Evolutionary conservation across 1,140 invertebrate genomes (phyloP).

Genomic region (Cardiocondyla obscurior): DNA sequence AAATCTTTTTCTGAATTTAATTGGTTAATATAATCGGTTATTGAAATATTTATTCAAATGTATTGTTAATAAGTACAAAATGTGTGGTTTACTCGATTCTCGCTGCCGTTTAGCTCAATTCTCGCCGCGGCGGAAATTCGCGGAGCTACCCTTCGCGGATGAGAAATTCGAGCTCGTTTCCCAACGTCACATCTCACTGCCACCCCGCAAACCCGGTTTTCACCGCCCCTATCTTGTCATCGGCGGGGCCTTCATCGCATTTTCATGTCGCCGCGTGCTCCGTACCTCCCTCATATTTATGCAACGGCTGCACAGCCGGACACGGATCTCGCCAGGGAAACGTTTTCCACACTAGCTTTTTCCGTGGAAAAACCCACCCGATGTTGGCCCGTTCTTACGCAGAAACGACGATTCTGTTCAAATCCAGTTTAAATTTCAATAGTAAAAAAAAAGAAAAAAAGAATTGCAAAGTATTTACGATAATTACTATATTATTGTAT

Average conservation of each 20-base stretch:
- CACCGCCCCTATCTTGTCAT: conserved; percentile 58
- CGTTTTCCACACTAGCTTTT: conserved; percentile 65
- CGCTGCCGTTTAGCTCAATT: conserved; percentile 53
- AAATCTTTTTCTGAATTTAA: conserved; percentile 1
- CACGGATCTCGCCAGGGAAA: conserved; percentile 68
- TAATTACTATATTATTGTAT: not conserved
- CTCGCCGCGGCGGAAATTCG: conserved; percentile 40
- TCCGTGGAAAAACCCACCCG: conserved; percentile 51
- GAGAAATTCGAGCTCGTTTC: conserved; percentile 58
- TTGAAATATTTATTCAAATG: conserved; percentile 3
- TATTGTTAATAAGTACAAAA: not conserved
- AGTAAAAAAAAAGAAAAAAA: conserved; percentile 52
- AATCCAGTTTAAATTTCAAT: conserved; percentile 66
- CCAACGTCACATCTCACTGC: conserved; percentile 14
- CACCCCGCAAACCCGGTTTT: conserved; percentile 33
- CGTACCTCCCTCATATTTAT: conserved; percentile 71
- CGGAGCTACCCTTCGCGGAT: conserved; percentile 26
- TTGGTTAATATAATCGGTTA: not conserved
- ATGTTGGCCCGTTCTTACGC: conserved; percentile 28
- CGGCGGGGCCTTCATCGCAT: conserved; percentile 70
- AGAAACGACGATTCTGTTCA: conserved; percentile 57
- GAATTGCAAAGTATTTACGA: not conserved
- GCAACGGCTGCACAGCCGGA: conserved; percentile 70
- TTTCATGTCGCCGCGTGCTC: conserved; percentile 70
- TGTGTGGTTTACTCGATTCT: no score